Conservation (phyloP, 2,797 vertebrate genomes). For the Sebastes jordani region DNA sequence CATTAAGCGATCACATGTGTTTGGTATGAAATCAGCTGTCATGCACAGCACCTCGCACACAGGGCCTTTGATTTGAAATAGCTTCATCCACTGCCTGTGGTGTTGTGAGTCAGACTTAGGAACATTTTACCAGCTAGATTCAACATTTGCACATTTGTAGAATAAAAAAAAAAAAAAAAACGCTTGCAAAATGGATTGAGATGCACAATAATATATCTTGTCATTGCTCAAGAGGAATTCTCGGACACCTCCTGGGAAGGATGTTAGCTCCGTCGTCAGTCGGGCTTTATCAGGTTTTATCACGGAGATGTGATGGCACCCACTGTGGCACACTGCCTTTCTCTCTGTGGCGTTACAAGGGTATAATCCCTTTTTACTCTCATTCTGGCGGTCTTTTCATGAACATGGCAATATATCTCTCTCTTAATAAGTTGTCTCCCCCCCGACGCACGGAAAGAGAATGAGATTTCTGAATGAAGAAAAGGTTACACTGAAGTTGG, state of each 20-base stretch:
- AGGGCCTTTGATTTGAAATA: slow-evolving; percentile 37
- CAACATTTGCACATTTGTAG: not conserved
- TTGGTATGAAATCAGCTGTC: slow-evolving; percentile 17
- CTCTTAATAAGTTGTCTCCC: too few species aligned
- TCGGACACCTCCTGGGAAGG: not conserved
- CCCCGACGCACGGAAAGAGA: not conserved
- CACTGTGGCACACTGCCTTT: not conserved
- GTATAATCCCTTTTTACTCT: too few species aligned
- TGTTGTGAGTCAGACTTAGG: not conserved
- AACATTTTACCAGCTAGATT: not conserved
- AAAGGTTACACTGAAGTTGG: not conserved
- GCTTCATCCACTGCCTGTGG: not conserved
- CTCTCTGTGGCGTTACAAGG: not conserved
- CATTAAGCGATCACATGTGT: not conserved
- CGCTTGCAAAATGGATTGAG: not conserved
- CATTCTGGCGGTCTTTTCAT: not conserved
- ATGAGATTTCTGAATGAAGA: not conserved
- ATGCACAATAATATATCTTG: not conserved
- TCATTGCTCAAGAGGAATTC: not conserved
- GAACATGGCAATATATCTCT: too few species aligned
- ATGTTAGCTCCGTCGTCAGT: not conserved
- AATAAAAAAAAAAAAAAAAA: too few species aligned
- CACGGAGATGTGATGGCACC: not conserved
- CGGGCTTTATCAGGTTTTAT: not conserved
- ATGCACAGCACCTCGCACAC: not conserved